A percentile compares a stretch with the other conserved stretches of the same genome.
Conservation (phyloP, 1,140 invertebrate genomes). For the Trinorchestia longiramus region DNA sequence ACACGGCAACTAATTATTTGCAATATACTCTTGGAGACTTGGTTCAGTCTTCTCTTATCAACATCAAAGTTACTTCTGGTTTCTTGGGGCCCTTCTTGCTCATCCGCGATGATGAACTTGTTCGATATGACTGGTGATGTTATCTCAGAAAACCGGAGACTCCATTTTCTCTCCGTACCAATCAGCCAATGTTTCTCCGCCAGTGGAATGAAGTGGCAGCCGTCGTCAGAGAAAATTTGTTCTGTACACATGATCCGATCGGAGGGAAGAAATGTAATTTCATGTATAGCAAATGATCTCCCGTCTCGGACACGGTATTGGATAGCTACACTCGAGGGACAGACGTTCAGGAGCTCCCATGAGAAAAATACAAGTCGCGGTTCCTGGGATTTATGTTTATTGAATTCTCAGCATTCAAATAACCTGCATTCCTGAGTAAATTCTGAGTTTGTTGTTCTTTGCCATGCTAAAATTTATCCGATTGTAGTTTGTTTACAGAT, state of each 20-base stretch:
- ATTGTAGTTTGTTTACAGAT: neutral
- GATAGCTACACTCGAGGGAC: neutral
- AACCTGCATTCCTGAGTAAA: neutral
- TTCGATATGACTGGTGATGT: neutral
- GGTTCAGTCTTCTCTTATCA: neutral
- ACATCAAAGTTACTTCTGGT: neutral
- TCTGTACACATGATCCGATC: neutral
- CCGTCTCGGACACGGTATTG: neutral
- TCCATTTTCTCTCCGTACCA: neutral
- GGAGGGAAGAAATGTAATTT: constrained; percentile 1
- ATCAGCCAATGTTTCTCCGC: neutral
- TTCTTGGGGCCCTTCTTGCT: neutral
- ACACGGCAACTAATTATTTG: neutral
- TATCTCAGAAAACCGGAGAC: neutral
- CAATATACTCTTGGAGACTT: neutral
- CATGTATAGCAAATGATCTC: neutral
- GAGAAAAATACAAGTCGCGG: neutral
- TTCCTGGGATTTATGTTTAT: neutral
- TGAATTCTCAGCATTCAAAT: neutral
- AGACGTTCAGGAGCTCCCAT: neutral
- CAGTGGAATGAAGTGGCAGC: neutral
- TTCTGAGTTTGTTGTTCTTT: neutral
- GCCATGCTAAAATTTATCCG: neutral
- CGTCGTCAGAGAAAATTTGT: neutral
- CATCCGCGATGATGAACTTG: neutral